Evolutionary conservation across 30 jellyfish, hydroid and myxozoan genomes (phyloP).

Genomic region (Chironex yamaguchii): DNA sequence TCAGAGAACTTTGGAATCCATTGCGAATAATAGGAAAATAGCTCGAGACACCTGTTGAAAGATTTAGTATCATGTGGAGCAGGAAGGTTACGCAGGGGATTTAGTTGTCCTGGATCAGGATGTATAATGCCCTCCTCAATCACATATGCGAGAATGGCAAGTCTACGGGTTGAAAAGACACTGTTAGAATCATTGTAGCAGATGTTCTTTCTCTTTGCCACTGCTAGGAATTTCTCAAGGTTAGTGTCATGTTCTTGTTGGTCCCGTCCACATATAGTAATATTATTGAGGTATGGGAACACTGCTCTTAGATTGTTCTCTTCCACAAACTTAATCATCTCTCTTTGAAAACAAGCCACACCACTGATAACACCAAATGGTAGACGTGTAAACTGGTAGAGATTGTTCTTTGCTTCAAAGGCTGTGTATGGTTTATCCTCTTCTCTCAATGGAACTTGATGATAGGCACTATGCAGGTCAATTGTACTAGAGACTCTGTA

Average conservation of each 20-base stretch:
- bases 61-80: conserved; percentile 23
- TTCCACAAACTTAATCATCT: background rate
- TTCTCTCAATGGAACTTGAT: conserved; percentile 8
- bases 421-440: conserved; percentile 44
- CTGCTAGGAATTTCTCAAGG: conserved; percentile 54
- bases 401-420: conserved; percentile 32
- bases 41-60: conserved; percentile 7
- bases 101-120: conserved; percentile 71
- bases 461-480: conserved; percentile 27
- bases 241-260: conserved; percentile 71
- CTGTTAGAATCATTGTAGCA: conserved; percentile 17
- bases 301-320: conserved; percentile 12
- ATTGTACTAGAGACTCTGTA: conserved; percentile 30
- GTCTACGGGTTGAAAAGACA: conserved; percentile 11
- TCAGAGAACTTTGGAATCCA: conserved; percentile 75
- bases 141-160: conserved; percentile 48
- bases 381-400: conserved; percentile 41
- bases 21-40: conserved; percentile 59
- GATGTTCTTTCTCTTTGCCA: conserved; percentile 52
- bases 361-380: conserved; percentile 74
- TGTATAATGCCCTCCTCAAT: conserved; percentile 37
- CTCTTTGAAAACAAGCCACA: conserved; percentile 62
- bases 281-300: conserved; percentile 56
- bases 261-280: conserved; percentile 56
- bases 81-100: conserved; percentile 56